Conservation (phyloP, 2,113 vertebrate species). For the Hemibagrus wyckioides region DNA sequence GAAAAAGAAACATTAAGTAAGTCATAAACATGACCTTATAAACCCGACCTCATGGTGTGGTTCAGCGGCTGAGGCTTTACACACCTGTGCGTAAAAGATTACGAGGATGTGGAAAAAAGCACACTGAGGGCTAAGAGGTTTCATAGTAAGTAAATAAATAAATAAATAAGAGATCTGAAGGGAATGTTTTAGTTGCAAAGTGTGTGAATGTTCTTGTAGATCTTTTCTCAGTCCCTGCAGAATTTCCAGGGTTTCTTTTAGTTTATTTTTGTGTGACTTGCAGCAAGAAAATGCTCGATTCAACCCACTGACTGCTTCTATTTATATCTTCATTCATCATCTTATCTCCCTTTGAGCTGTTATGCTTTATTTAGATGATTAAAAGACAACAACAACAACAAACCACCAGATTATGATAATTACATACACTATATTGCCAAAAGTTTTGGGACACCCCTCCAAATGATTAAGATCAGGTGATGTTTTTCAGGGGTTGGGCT, state of each 20-base stretch:
- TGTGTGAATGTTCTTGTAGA: not conserved
- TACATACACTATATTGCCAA: too few relatives aligned
- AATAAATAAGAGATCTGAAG: not conserved
- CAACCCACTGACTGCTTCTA: not conserved
- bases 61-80: not conserved
- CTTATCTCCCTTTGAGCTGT: not conserved
- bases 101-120: not conserved
- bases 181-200: not conserved
- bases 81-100: not conserved
- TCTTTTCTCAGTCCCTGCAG: not conserved
- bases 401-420: not conserved
- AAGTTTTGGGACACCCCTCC: too few relatives aligned
- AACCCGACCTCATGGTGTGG: not conserved
- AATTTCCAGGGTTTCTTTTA: too few relatives aligned
- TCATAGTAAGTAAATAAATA: not conserved
- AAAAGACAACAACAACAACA: not conserved
- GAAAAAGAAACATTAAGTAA: not conserved
- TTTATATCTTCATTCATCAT: not conserved
- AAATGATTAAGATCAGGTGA: too few relatives aligned
- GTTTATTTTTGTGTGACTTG: too few relatives aligned
- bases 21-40: conserved; percentile 1
- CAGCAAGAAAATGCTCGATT: too few relatives aligned
- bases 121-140: not conserved
- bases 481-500: too few relatives aligned
- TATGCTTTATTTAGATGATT: not conserved